A percentile compares a stretch with the other conserved stretches of the same genome.
Conservation (phyloP, 1,140 invertebrate species). For the Cydia strobilella region DNA sequence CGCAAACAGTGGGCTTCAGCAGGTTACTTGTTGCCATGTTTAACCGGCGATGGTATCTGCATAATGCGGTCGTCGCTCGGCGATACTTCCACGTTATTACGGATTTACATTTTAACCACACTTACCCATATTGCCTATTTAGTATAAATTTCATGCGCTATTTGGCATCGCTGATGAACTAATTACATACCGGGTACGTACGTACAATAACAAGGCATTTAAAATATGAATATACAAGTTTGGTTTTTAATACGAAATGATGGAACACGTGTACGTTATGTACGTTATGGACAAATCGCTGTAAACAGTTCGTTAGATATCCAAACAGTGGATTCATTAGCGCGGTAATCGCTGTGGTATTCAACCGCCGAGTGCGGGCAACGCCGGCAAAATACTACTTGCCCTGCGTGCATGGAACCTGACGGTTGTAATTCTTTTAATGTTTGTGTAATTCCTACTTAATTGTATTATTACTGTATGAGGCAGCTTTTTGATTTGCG, state of each 20-base stretch:
- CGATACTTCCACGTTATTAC: constrained; percentile 63
- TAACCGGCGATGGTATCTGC: constrained; percentile 69
- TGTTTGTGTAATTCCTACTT: constrained; percentile 17
- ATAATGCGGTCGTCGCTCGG: constrained; percentile 68
- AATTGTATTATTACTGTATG: constrained; percentile 11
- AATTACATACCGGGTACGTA: not conserved
- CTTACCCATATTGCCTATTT: constrained; percentile 54
- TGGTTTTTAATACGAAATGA: constrained; percentile 38
- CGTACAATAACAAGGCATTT: too few relatives aligned
- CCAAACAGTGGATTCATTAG: constrained; percentile 76
- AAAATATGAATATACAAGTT: too few relatives aligned
- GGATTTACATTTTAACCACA: constrained; percentile 64
- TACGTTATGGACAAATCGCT: constrained; percentile 52
- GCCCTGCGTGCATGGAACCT: constrained; percentile 16
- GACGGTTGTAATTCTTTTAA: constrained; percentile 1
- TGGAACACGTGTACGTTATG: constrained; percentile 32
- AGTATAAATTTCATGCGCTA: constrained; percentile 51
- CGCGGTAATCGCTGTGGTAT: constrained; percentile 64
- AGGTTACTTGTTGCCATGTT: constrained; percentile 74
- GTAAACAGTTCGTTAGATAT: constrained; percentile 70
- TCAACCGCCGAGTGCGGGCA: constrained; percentile 40
- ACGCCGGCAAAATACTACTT: not conserved
- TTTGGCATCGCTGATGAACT: constrained; percentile 38
- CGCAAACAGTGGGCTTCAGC: constrained; percentile 52
- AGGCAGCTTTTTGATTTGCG: not conserved